Conservation (phyloP, 1,140 invertebrate species). For the Brachionus rotundiformis region DNA sequence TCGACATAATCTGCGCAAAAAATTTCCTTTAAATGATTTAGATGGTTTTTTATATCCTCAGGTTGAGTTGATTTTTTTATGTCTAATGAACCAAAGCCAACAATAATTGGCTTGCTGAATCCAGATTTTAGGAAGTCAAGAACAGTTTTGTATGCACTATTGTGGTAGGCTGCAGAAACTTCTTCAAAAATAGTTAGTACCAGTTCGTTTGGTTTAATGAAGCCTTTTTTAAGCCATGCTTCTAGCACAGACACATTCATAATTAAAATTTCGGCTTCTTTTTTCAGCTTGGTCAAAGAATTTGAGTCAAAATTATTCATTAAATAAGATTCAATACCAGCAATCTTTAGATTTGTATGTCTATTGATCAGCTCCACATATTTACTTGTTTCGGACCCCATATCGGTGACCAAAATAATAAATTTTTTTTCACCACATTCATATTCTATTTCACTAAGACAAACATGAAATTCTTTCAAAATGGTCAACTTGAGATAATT, state of each 20-base stretch:
- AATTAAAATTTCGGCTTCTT: slow-evolving; percentile 31
- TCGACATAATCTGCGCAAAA: slow-evolving; percentile 24
- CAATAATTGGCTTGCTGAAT: background rate
- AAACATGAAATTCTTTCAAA: slow-evolving; percentile 28
- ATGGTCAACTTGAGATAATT: slow-evolving; percentile 8
- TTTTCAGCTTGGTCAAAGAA: background rate
- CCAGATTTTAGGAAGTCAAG: background rate
- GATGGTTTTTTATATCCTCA: background rate
- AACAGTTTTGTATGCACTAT: background rate
- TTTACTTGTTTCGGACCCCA: slow-evolving; percentile 31
- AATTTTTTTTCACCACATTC: background rate
- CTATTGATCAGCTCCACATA: slow-evolving; percentile 35
- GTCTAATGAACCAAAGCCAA: slow-evolving; percentile 17
- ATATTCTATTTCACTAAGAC: background rate
- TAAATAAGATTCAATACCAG: slow-evolving; percentile 37
- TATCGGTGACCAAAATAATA: slow-evolving; percentile 20
- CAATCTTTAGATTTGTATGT: slow-evolving; percentile 12
- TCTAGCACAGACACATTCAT: slow-evolving; percentile 22
- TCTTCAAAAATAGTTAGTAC: slow-evolving; percentile 32
- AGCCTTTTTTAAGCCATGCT: background rate
- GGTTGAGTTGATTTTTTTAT: background rate
- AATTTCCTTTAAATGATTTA: slow-evolving; percentile 26
- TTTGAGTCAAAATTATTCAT: background rate
- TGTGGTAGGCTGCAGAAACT: slow-evolving; percentile 8
- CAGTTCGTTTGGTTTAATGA: background rate